Percentiles rank a stretch among this genome's conserved stretches.
phyloP scores from a whole-genome alignment of 2,797 vertebrate genomes.

The Esox lucius region DNA sequence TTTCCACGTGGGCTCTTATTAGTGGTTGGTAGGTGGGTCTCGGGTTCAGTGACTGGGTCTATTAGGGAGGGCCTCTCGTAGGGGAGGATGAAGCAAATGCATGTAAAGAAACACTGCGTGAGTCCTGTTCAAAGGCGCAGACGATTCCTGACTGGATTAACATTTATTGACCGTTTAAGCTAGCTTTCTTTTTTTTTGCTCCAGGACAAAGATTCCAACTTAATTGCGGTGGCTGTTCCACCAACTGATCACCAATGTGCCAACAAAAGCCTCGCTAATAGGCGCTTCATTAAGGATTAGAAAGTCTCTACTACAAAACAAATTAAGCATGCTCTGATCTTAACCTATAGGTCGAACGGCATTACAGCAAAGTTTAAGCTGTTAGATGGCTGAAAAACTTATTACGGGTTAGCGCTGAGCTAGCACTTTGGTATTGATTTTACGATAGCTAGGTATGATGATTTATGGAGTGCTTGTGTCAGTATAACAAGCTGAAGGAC shows the following conservation, averaged over 20 bases:
- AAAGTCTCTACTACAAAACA: constrained; percentile 99
- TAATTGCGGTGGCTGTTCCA: constrained; percentile 96
- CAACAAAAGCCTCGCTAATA: constrained; percentile 98
- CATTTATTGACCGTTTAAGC: constrained; percentile 99
- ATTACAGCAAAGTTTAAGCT: constrained; percentile 96
- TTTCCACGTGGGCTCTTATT: constrained; percentile 89
- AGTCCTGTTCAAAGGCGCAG: constrained; percentile 95
- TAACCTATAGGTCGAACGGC: constrained; percentile 92
- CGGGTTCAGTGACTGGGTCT: constrained; percentile 77
- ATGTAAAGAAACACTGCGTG: constrained; percentile 84
- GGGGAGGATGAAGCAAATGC: constrained; percentile 83
- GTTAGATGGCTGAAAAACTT: constrained; percentile 95
- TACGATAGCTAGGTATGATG: constrained; percentile 99
- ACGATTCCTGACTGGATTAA: constrained; percentile 98
- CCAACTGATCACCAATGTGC: constrained; percentile 96
- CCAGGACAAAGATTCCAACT: constrained; percentile 93
- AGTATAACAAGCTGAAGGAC: constrained; percentile 99
- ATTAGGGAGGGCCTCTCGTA: constrained; percentile 84
- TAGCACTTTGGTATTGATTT: constrained; percentile 99
- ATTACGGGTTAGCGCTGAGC: constrained; percentile 98
- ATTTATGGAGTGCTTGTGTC: constrained; percentile 99
- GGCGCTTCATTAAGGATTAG: constrained; percentile 96
- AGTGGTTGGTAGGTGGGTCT: constrained; percentile 83
- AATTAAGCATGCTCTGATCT: constrained; percentile 98
- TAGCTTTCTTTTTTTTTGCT: constrained; percentile 79